Conservation (phyloP, 1,140 invertebrate genomes). For the Halictus rubicundus region DNA sequence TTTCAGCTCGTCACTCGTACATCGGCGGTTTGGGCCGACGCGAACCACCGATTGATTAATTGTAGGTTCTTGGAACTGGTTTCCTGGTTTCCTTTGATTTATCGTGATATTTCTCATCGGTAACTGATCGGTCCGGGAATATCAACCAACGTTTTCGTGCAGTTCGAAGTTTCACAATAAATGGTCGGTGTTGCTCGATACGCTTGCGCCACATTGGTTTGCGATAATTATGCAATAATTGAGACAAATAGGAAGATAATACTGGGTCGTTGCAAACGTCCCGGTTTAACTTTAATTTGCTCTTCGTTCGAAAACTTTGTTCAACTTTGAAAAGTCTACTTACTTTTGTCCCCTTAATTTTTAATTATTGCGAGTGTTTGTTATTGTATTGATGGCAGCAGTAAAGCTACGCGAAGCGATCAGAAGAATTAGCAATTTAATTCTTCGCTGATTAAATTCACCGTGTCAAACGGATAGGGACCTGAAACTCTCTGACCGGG, state of each 20-base stretch:
- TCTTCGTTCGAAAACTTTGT: too few relatives aligned
- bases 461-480: not conserved
- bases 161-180: not conserved
- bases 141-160: not conserved
- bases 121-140: not conserved
- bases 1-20: not conserved
- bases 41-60: not conserved
- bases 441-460: not conserved
- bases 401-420: not conserved
- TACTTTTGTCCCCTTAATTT: too few relatives aligned
- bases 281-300: too few relatives aligned
- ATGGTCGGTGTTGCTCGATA: not conserved
- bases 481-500: not conserved
- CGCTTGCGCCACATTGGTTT: too few relatives aligned
- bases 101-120: not conserved
- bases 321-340: too few relatives aligned
- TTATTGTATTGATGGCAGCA: not conserved
- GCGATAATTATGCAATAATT: too few relatives aligned
- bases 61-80: not conserved
- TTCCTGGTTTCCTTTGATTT: slow-evolving; percentile 1
- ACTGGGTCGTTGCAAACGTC: too few relatives aligned
- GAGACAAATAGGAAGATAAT: too few relatives aligned
- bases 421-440: not conserved
- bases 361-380: too few relatives aligned
- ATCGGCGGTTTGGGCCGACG: not conserved